Evolutionary conservation across 2,888 invertebrate genomes (phyloP), one percentile per base, ranked within the genome.

Genomic region (Lasioglossum oenotherae): DNA sequence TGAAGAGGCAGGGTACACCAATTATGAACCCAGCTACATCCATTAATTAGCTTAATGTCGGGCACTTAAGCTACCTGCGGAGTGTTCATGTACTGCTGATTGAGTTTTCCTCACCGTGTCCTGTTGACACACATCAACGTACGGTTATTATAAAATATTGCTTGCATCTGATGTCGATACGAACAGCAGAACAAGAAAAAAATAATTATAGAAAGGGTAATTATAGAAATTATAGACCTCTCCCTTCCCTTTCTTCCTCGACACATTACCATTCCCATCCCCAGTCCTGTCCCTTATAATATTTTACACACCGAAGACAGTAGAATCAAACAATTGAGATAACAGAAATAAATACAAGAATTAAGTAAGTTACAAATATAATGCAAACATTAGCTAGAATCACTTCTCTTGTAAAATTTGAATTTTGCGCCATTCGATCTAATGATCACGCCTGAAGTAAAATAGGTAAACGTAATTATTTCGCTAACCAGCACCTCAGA

Each of bases 41-140:
- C 87, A 85, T 89, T 92, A 93, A 93, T 93, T 92, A 92, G 89
- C 91, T 88, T 91, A 89, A 92, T 92, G 89, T 85, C 84, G 81
- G 82, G 87, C 90, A 92, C 91, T 92, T 87, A 88, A 83, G 82
- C 49, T 79, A 78, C 81, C 69, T 35, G 16, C 41, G 46, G 67
- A 64, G 27, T 38, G 69, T 14, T 71, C 67, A 6, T 35, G 53
- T 67, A 57, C 41, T 72, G 38, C 64, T 76, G 67, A 81, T 85
- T 72, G 71, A 82, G 60, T 82, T 82, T 79, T 72, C 69, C 38
- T 41, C 23, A 14, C 12, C n/a, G 71, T 38, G 41, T 41, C 71
- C 23, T 38, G 4, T 71, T n/a, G 38, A 41, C 5, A 35, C 35
- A 4, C 35, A 41, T 71, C 35, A n/a, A 71, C 41, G 4, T 41